These are phyloP conservation scores for Scolanthus callimorphus DNA, from an alignment of 92 coral and sea anemone genomes.

Conservation along the genomic window DNA sequence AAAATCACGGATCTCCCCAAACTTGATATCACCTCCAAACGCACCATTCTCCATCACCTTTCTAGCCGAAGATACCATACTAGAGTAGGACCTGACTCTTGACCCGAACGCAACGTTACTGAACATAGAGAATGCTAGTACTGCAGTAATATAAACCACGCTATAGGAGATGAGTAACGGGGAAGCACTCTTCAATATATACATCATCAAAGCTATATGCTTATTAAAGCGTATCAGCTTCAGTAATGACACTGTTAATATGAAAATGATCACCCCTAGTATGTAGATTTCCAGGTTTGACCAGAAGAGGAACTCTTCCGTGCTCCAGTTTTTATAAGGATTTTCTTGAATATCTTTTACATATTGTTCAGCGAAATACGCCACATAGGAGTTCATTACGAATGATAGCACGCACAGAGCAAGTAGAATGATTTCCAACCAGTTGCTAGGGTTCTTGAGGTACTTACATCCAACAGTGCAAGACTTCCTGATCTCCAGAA, in stretches of 20 bases:
- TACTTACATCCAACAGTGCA: constrained; percentile 51
- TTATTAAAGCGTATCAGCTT: constrained; percentile 61
- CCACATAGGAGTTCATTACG: constrained; percentile 54
- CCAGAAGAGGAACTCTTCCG: constrained; percentile 61
- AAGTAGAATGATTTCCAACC: constrained; percentile 53
- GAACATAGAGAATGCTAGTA: constrained; percentile 65
- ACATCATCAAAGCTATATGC: constrained; percentile 51
- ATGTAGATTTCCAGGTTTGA: constrained; percentile 56
- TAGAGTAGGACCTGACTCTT: constrained; percentile 42
- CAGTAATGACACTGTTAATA: constrained; percentile 58
- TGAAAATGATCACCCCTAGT: constrained; percentile 60
- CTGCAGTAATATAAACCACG: constrained; percentile 47
- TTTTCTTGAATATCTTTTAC: constrained; percentile 52
- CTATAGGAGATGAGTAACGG: constrained; percentile 49
- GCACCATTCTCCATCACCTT: constrained; percentile 51
- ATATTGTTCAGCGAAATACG: constrained; percentile 51
- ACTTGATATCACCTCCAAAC: constrained; percentile 70
- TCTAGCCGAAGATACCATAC: constrained; percentile 23
- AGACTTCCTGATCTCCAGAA: constrained; percentile 41
- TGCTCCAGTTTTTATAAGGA: constrained; percentile 75
- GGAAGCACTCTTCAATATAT: constrained; percentile 40
- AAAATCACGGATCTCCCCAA: constrained; percentile 22
- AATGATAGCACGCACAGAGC: constrained; percentile 39
- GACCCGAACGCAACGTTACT: constrained; percentile 63
- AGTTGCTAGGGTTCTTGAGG: constrained; percentile 60